Evolutionary conservation across 2,888 invertebrate genomes (phyloP).

Genomic region (Dicycla oo): DNA sequence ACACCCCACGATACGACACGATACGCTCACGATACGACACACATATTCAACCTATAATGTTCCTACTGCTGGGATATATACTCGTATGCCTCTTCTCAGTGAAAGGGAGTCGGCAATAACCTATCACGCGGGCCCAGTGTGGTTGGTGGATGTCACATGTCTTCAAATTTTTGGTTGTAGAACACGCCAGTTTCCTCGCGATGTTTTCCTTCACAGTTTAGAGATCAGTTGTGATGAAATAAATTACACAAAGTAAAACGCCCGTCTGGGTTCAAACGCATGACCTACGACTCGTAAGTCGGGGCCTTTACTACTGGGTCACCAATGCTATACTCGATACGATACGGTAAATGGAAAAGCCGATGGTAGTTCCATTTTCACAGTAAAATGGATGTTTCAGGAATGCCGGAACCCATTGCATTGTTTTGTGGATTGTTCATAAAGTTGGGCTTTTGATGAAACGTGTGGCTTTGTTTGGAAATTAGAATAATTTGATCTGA

Average conservation of each 20-base stretch:
- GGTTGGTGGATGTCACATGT: too few relatives aligned
- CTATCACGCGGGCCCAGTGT: not conserved
- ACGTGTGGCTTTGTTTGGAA: slow-evolving; percentile 41
- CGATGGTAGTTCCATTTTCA: slow-evolving; percentile 24
- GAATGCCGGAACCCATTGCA: slow-evolving; percentile 39
- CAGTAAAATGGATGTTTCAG: slow-evolving; percentile 48
- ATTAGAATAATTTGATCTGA: slow-evolving; percentile 57
- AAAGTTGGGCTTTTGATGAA: slow-evolving; percentile 49
- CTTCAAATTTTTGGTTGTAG: not conserved
- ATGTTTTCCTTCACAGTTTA: not conserved
- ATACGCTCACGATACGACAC: slow-evolving; percentile 41
- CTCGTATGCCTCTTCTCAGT: too few relatives aligned
- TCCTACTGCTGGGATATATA: too few relatives aligned
- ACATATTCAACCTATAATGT: not conserved
- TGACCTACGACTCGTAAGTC: too few relatives aligned
- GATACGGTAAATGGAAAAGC: not conserved
- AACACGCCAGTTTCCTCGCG: not conserved
- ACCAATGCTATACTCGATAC: not conserved
- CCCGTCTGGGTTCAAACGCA: not conserved
- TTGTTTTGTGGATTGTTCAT: slow-evolving; percentile 50
- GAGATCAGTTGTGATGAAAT: not conserved
- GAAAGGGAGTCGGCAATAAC: not conserved
- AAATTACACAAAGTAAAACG: not conserved
- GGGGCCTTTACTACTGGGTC: not conserved
- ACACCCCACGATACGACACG: slow-evolving; percentile 55